Percentiles rank a stretch among this genome's conserved stretches.
Evolutionary conservation across 2,888 invertebrate genomes (phyloP).

Genomic region (Drosophila birchii): DNA sequence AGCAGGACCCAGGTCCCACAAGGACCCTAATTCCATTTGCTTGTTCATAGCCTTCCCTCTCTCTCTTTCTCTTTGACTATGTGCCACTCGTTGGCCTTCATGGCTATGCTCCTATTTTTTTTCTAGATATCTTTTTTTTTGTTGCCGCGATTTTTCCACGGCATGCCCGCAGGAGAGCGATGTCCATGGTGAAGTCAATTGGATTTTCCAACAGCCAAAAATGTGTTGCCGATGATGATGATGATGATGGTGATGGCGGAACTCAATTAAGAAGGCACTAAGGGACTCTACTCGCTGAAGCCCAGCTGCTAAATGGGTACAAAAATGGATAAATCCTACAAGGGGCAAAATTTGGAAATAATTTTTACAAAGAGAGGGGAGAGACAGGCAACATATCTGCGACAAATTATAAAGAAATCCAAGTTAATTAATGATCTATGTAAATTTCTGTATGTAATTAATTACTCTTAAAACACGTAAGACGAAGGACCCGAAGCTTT

Average conservation of each 20-base stretch:
- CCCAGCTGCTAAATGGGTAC: conserved; percentile 4
- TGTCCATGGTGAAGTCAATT: conserved; percentile 38
- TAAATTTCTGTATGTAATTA: conserved; percentile 75
- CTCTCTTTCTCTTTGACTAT: background rate
- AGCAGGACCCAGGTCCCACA: conserved; percentile 25
- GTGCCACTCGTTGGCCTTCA: background rate
- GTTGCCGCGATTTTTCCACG: background rate
- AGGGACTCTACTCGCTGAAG: conserved; percentile 4
- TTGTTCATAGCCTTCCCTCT: conserved; percentile 8
- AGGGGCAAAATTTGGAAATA: background rate
- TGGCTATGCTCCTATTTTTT: background rate
- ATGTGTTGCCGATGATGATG: conserved; percentile 26
- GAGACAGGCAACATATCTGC: conserved; percentile 15
- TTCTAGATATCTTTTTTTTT: background rate
- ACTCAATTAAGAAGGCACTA: conserved; percentile 36
- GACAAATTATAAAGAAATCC: conserved; percentile 12
- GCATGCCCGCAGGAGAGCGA: conserved; percentile 21
- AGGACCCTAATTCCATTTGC: conserved; percentile 63
- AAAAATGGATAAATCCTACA: background rate
- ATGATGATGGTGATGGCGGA: conserved; percentile 5
- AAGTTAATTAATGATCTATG: conserved; percentile 51
- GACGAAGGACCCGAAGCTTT: conserved; percentile 2
- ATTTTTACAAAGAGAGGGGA: conserved; percentile 10
- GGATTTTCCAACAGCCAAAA: conserved; percentile 40
- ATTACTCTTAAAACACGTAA: conserved; percentile 44